Evolutionary conservation across 2,113 vertebrate genomes (phyloP).

Genomic region (Chaetodon auriga): DNA sequence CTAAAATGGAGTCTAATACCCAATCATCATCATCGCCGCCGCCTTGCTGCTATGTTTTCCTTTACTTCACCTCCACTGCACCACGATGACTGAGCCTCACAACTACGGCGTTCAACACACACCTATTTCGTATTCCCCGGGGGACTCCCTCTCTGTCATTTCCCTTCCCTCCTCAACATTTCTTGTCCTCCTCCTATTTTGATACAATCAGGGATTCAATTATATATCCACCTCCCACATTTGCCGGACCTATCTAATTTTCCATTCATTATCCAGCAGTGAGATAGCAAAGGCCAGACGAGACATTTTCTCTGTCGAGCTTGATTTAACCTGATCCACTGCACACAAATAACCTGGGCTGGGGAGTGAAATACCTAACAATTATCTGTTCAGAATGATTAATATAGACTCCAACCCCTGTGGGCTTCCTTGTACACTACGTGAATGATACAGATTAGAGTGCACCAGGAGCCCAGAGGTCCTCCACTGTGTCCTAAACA

Average conservation of each 20-base stretch:
- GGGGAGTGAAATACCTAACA: conserved; percentile 74
- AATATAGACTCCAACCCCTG: conserved; percentile 72
- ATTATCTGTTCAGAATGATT: conserved; percentile 81
- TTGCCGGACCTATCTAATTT: conserved; percentile 58
- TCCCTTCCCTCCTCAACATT: conserved; percentile 11
- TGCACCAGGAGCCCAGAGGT: conserved; percentile 70
- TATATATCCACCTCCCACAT: conserved; percentile 57
- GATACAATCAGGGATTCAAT: conserved; percentile 58
- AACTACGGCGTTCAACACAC: not conserved
- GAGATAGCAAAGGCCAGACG: conserved; percentile 66
- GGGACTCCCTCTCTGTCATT: conserved; percentile 24
- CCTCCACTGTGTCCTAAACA: conserved; percentile 70
- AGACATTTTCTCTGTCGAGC: conserved; percentile 69
- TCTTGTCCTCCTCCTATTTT: conserved; percentile 40
- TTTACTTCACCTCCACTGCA: conserved; percentile 2
- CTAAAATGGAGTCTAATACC: conserved; percentile 11
- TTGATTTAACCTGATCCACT: conserved; percentile 72
- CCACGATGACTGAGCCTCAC: conserved; percentile 2
- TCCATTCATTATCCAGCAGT: conserved; percentile 66
- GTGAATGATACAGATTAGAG: conserved; percentile 73
- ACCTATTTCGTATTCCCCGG: conserved; percentile 32
- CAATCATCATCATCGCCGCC: conserved; percentile 2
- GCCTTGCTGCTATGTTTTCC: conserved; percentile 6
- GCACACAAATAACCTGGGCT: conserved; percentile 73
- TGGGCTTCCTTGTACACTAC: conserved; percentile 56